Evolutionary conservation across 2,797 vertebrate species (phyloP), one percentile per base, ranked within the genome.

Genomic region (Okamejei kenojei): DNA sequence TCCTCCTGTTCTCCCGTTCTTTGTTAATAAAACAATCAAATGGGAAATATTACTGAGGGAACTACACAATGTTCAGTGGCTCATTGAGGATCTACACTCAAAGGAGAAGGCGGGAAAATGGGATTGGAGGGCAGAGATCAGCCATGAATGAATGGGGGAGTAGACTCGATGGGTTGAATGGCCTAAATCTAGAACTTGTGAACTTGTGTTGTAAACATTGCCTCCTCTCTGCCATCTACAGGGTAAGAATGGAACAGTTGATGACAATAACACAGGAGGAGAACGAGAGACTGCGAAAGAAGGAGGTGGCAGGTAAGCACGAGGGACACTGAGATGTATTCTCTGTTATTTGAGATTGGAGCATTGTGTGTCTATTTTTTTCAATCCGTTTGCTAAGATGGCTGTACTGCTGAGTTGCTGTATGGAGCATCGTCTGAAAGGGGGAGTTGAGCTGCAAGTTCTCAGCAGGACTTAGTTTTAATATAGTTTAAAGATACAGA

Each of bases 221-320:
- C 19, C 88, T 61, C 15, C 32, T 71, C 63, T 26, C 45, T 23
- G 29, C 23, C 78, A 93, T 9, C 90, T 77, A 32, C 95, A 99
- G 99, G 93, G 97, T 99, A 93, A 97, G 97, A 93, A 97, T 98
- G 97, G 98, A 99, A 11, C 98, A 98, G 65, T 95, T 99, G 94
- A 97, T 98, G 94, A 96, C 97, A 78, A 98, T 99, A 95, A 99
- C 98, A 0, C 99, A 99, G 94, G 98, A 99, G 93, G 99, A 99
- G 95, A 95, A 98, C 0, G 97, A 96, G 94, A 98, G 97, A 45
- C 96, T 99, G 73, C 97, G 97, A 93, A 97, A 96, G 93, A 97
- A 95, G 77, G 99, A 99, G 17, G 97, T 99, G 71, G 99, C 98
- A 90, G 96, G 99, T 99, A 93, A 96, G 96, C 73, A 54, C 0